A percentile compares a stretch with the other conserved stretches of the same genome.
Conservation (phyloP, 2,113 vertebrate genomes). For the Bubo scandiacus region DNA sequence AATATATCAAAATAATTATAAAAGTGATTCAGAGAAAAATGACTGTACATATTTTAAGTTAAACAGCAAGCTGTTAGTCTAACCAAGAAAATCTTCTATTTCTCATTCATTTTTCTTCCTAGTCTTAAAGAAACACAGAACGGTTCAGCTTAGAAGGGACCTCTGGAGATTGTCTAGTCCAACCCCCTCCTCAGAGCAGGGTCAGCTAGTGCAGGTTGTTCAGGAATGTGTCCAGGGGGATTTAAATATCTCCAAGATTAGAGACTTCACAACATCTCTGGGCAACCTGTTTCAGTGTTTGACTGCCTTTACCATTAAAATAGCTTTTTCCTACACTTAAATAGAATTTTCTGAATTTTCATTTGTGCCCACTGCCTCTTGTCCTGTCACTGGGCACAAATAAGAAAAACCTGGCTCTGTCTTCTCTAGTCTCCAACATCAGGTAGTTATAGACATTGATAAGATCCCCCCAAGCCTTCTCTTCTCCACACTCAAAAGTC, state of each 20-base stretch:
- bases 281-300: background rate
- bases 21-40: constrained; percentile 56
- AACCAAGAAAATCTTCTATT: background rate
- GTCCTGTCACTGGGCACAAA: background rate
- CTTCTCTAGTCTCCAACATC: background rate
- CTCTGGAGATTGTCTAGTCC: background rate
- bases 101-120: background rate
- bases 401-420: background rate
- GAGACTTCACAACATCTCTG: background rate
- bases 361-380: background rate
- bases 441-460: background rate
- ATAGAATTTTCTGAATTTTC: background rate
- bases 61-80: constrained; percentile 56
- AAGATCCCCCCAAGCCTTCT: background rate
- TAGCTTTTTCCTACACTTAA: background rate
- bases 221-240: background rate
- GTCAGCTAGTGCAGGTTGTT: background rate
- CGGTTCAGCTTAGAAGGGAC: background rate
- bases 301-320: background rate
- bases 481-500: no score
- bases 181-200: background rate
- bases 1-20: constrained; percentile 65
- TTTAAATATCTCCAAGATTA: background rate
- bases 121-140: background rate
- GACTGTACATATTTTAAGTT: constrained; percentile 59